Percentiles rank a stretch among this genome's conserved stretches.
These are phyloP conservation scores for Cervus canadensis DNA, from an alignment of 2,113 vertebrate genomes.

Conservation along the genomic window DNA sequence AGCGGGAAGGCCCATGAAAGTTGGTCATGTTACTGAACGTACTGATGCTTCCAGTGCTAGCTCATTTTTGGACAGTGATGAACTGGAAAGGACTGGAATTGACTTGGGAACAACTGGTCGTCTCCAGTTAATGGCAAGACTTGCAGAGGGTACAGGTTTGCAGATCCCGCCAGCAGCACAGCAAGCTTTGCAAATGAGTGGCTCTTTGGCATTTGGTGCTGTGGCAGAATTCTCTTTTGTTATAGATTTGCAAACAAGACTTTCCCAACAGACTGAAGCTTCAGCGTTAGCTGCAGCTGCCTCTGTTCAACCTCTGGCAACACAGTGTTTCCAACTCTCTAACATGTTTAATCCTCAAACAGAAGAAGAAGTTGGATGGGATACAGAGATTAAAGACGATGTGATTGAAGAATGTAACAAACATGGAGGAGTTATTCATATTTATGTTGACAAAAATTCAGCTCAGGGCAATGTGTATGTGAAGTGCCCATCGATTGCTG, in stretches of 20 bases:
- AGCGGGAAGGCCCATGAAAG: conserved; percentile 97
- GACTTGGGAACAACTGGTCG: conserved; percentile 95
- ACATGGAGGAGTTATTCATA: conserved; percentile 96
- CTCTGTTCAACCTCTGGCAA: conserved; percentile 91
- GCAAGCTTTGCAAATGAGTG: conserved; percentile 97
- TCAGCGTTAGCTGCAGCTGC: conserved; percentile 85
- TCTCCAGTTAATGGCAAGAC: conserved; percentile 95
- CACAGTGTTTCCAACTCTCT: conserved; percentile 97
- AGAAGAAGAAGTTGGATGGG: conserved; percentile 93
- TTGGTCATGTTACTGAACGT: conserved; percentile 96
- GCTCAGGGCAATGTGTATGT: conserved; percentile 97
- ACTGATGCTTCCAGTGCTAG: conserved; percentile 91
- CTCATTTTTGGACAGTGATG: conserved; percentile 94
- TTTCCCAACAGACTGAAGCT: conserved; percentile 87
- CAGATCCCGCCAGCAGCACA: conserved; percentile 98
- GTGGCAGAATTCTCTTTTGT: conserved; percentile 84
- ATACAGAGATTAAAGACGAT: conserved; percentile 95
- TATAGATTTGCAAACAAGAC: conserved; percentile 88
- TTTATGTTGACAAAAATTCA: conserved; percentile 97
- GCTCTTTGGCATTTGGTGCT: conserved; percentile 94
- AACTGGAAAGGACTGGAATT: conserved; percentile 93
- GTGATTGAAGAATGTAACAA: conserved; percentile 99
- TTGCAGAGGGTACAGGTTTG: conserved; percentile 95
- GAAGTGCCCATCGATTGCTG: conserved; percentile 96
- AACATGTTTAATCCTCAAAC: conserved; percentile 97